phyloP scores from a whole-genome alignment of 2,797 vertebrate genomes.

The Alectoris magna region DNA sequence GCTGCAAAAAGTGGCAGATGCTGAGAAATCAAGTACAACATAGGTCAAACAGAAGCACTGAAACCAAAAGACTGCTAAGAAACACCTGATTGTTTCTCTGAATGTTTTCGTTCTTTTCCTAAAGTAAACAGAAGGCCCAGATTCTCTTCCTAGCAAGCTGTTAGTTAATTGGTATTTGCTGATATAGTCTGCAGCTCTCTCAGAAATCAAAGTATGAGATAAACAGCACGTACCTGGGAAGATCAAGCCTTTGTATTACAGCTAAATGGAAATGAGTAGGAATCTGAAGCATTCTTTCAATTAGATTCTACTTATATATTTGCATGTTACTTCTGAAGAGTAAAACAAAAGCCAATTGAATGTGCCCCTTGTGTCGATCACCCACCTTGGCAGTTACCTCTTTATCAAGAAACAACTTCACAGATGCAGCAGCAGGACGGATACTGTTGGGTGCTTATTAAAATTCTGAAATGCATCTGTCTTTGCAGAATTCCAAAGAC shows the following conservation, averaged over 20 bases:
- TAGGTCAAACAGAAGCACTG: background rate
- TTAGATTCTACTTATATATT: background rate
- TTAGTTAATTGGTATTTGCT: constrained; percentile 34
- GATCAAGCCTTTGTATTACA: background rate
- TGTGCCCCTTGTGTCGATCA: background rate
- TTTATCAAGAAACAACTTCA: constrained; percentile 15
- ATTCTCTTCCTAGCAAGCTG: background rate
- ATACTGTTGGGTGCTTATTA: constrained; percentile 28
- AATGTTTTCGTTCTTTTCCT: background rate
- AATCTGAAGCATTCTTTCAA: background rate
- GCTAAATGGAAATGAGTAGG: background rate
- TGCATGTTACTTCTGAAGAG: background rate
- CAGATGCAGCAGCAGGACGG: constrained; percentile 29
- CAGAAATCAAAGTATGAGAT: constrained; percentile 19
- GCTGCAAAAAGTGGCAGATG: background rate
- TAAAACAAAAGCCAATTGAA: constrained; percentile 10
- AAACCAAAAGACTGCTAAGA: background rate
- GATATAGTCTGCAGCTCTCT: background rate
- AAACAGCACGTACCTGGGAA: background rate
- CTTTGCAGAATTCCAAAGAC: background rate
- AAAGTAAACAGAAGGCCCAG: background rate
- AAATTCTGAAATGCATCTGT: constrained; percentile 41
- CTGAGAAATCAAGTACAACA: background rate
- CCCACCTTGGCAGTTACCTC: background rate
- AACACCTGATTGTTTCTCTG: background rate